Evolutionary conservation across 2,888 invertebrate genomes (phyloP).

Genomic region (Platycnemis pennipes): DNA sequence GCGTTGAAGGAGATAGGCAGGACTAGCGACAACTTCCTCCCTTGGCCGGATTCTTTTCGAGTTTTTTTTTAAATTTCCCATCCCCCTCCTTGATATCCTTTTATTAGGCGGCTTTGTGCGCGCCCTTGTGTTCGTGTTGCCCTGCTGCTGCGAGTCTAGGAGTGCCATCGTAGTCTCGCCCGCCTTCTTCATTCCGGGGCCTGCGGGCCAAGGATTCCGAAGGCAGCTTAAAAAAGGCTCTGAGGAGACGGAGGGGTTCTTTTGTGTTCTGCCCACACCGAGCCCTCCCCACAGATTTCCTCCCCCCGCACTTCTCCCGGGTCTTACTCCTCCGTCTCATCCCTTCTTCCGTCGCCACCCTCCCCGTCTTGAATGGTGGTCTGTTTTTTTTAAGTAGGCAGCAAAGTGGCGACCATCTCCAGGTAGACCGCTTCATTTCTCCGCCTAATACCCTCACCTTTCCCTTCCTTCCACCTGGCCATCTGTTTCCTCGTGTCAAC

Average conservation of each 20-base stretch:
- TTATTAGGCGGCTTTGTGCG: background rate
- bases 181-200: background rate
- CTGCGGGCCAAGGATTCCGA: no score
- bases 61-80: background rate
- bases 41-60: background rate
- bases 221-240: no score
- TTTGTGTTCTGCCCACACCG: no score
- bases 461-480: conserved; percentile 27
- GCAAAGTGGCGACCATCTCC: background rate
- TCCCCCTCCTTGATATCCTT: background rate
- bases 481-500: background rate
- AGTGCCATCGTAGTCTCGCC: background rate
- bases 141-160: no score
- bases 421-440: background rate
- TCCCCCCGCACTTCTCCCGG: background rate
- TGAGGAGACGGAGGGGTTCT: no score
- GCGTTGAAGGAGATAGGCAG: background rate
- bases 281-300: no score
- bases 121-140: background rate
- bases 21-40: background rate
- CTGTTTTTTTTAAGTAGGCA: background rate
- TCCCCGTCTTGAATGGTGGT: background rate
- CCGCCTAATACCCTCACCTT: background rate
- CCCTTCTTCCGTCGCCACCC: background rate
- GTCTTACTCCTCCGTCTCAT: background rate